Evolutionary conservation across 35 echinoderm and acorn worm species (phyloP).

Genomic region (Lytechinus variegatus): DNA sequence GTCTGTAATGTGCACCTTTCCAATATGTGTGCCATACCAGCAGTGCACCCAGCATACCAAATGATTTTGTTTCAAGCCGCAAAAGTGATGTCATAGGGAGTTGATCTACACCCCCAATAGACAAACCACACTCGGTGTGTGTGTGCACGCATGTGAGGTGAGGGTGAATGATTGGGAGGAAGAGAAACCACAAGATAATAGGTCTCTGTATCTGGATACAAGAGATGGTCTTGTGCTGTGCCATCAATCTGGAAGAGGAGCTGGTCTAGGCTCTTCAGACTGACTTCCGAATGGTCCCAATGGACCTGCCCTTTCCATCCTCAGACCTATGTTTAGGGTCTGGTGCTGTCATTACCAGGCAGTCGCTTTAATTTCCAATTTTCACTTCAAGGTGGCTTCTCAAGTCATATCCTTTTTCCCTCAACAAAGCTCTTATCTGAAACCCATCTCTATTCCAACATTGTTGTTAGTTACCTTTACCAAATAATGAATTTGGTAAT

Average conservation of each 20-base stretch:
- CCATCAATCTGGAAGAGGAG: not conserved
- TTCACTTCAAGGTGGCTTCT: not conserved
- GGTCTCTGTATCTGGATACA: conserved; percentile 17
- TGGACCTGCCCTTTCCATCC: not conserved
- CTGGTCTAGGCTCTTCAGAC: not conserved
- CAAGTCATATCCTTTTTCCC: no score
- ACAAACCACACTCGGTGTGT: not conserved
- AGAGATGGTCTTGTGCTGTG: conserved; percentile 9
- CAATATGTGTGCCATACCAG: not conserved
- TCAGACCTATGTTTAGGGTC: not conserved
- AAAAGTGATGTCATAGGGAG: not conserved
- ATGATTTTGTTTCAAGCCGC: not conserved
- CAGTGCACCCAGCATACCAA: not conserved
- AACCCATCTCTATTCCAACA: no score
- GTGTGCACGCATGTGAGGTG: not conserved
- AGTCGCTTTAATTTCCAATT: not conserved
- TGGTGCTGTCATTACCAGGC: not conserved
- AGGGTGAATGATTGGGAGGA: not conserved
- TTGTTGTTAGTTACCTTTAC: no score
- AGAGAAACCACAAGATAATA: conserved; percentile 13
- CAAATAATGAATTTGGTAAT: no score
- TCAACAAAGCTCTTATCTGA: no score
- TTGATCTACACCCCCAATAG: not conserved
- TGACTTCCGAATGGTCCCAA: not conserved
- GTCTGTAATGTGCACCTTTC: not conserved